phyloP scores from a whole-genome alignment of 2,797 vertebrate species.

The Halcyon leucocephala region DNA sequence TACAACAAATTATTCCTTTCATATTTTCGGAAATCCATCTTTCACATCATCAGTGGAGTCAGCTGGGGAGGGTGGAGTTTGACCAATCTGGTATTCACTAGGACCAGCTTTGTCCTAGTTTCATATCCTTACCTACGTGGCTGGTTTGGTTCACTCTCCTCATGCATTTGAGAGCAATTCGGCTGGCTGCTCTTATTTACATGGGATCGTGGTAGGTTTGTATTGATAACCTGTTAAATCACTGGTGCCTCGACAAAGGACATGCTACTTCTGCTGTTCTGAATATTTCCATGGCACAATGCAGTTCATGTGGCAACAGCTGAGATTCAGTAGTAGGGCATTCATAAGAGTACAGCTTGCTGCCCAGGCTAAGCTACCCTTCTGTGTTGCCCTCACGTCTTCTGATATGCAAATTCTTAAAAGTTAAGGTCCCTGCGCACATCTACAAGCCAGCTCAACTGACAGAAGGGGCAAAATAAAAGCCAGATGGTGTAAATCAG shows the following conservation, averaged over 20 bases:
- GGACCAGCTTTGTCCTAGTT: neutral
- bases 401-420: neutral
- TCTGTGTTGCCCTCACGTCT: neutral
- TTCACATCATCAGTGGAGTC: accelerated
- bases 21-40: neutral
- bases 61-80: neutral
- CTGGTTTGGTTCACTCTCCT: neutral
- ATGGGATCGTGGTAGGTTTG: neutral
- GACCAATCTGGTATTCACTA: neutral
- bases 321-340: neutral
- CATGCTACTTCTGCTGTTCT: neutral
- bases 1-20: neutral
- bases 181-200: neutral
- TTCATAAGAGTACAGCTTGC: accelerated
- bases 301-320: neutral
- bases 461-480: neutral
- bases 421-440: neutral
- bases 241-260: neutral
- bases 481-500: neutral
- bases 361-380: neutral
- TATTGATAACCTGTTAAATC: neutral
- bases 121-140: accelerated
- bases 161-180: accelerated
- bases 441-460: accelerated
- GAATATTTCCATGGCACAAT: neutral